phyloP scores from a whole-genome alignment of 2,888 invertebrate species.

The Synergus laeviventris region DNA sequence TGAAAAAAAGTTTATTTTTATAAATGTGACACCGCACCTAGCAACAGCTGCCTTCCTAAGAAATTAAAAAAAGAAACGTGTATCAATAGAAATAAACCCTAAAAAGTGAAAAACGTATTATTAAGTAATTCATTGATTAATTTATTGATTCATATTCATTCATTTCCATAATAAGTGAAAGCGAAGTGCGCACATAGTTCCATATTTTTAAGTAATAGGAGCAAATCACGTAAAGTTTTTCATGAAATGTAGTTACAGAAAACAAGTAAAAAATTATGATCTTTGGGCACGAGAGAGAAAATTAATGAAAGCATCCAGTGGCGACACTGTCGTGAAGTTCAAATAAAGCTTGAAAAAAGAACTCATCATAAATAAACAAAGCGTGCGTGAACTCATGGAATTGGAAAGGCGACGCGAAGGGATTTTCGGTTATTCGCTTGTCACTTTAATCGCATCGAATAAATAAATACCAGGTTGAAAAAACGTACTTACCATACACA shows the following conservation, averaged over 20 bases:
- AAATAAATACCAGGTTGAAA: neutral
- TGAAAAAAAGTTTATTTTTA: slow-evolving; percentile 2
- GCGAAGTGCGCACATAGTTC: neutral
- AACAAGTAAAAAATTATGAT: neutral
- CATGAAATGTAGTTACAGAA: neutral
- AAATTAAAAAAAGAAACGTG: neutral
- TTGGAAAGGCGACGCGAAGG: slow-evolving; percentile 11
- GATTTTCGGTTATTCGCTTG: neutral
- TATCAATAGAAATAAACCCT: neutral
- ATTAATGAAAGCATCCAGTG: neutral
- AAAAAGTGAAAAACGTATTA: neutral
- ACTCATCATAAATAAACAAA: neutral
- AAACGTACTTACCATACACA: slow-evolving; percentile 5
- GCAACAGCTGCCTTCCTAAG: slow-evolving; percentile 14
- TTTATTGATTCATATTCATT: too few relatives aligned
- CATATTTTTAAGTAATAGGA: neutral
- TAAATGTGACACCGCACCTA: slow-evolving; percentile 13
- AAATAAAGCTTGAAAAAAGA: neutral
- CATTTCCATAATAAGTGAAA: slow-evolving; percentile 4
- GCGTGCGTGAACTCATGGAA: slow-evolving; percentile 14
- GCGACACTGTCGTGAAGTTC: neutral
- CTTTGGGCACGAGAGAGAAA: neutral
- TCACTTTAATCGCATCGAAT: neutral
- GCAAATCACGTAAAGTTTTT: neutral
- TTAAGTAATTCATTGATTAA: neutral